Conservation (phyloP, 2,113 vertebrate genomes). For the human region GRCh38 chr5:42824501-42825000, state of each 20-base stretch:
- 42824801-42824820: neutral
- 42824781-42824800: too few species aligned
- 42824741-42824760: neutral
- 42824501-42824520: too few species aligned
- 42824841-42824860: neutral
- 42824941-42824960: neutral
- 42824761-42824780: neutral
- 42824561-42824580: neutral
- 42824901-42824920: too few species aligned
- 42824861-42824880: neutral
- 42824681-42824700: neutral
- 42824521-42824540: accelerated
- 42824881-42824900: neutral
- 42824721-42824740: neutral
- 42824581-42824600: too few species aligned
- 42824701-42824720: neutral
- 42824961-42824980: neutral
- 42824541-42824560: too few species aligned
- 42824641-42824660: neutral
- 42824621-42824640: neutral
- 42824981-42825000: neutral
- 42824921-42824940: neutral
- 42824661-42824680: neutral
- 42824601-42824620: too few species aligned
- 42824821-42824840: neutral